Percentiles rank a stretch among this genome's conserved stretches.
phyloP scores from a whole-genome alignment of 2,888 invertebrate species.

The Tetragonula carbonaria region DNA sequence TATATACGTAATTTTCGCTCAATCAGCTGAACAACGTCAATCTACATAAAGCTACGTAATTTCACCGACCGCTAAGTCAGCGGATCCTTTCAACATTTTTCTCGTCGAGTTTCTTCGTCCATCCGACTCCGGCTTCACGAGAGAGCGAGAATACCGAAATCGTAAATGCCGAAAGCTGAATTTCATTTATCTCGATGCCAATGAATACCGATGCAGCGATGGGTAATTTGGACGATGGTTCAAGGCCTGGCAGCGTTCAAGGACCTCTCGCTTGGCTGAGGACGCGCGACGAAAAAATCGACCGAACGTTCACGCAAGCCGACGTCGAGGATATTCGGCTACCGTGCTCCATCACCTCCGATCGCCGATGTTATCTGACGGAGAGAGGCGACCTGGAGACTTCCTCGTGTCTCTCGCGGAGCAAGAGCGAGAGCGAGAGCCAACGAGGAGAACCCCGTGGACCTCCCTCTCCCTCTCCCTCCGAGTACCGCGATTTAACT shows the following conservation, averaged over 20 bases:
- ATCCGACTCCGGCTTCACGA: background rate
- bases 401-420: constrained; percentile 55
- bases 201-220: background rate
- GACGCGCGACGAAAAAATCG: constrained; percentile 27
- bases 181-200: background rate
- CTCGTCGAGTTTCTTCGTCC: background rate
- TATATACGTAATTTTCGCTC: too few species aligned
- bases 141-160: background rate
- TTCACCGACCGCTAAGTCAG: too few species aligned
- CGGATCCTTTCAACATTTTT: background rate
- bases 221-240: constrained; percentile 6
- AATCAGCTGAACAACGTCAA: too few species aligned
- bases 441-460: background rate
- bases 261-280: constrained; percentile 31
- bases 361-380: constrained; percentile 65
- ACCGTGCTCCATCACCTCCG: constrained; percentile 67
- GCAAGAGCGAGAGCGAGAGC: background rate
- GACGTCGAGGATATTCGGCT: constrained; percentile 67
- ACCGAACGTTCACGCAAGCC: constrained; percentile 16
- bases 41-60: too few species aligned
- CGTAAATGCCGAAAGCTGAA: background rate
- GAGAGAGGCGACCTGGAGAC: constrained; percentile 28
- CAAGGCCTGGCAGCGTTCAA: constrained; percentile 46
- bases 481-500: constrained; percentile 63
- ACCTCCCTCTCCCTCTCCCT: background rate